Evolutionary conservation across 2,888 invertebrate genomes (phyloP), one percentile per base, ranked within the genome.

Genomic region (Ariolimax columbianus): DNA sequence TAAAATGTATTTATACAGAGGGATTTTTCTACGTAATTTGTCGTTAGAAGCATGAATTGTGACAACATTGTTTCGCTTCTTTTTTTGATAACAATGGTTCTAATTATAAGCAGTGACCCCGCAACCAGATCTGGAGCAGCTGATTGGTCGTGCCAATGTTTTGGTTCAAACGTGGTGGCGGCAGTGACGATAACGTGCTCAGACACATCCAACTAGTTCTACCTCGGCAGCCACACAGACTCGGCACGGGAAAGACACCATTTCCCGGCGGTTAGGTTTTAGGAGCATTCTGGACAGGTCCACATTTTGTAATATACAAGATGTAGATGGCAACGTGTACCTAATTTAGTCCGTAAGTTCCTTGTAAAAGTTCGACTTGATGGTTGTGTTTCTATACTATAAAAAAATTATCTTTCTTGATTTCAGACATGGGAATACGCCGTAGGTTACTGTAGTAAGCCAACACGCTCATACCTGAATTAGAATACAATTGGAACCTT

Each of bases 121-220:
- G 86, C 89, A 87, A 83, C 83, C 77, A 81, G 9, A 84, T 88
- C 88, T 79, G 84, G 84, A 83, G 72, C 86, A 84, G 89, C 88
- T 90, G 91, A 92, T 92, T 92, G 92, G 92, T 88, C 88, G 88
- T 83, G 59, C 73, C 77, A 80, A 73, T 88, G 87, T 89, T 90
- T 89, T 90, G 90, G 90, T 92, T 92, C 91, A 91, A 92, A 92
- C 89, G 86, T 84, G 85, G 90, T 90, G 91, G 91, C 92, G 91
- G 91, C 89, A 90, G 87, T 83, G 63, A 68, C 73, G 63, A 38
- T 55, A 73, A 81, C 86, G 88, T 87, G 88, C 86, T 88, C 87
- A 88, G 89, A 84, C 89, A 89, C 87, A 90, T 88, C 88, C 87
- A 36, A 72, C 6, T 51, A 36, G 30, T 51, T 33, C 30, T 4